Base-by-base conservation (phyloP, 2,113 vertebrate species). In the Cephalopholis sonnerati region DNA sequence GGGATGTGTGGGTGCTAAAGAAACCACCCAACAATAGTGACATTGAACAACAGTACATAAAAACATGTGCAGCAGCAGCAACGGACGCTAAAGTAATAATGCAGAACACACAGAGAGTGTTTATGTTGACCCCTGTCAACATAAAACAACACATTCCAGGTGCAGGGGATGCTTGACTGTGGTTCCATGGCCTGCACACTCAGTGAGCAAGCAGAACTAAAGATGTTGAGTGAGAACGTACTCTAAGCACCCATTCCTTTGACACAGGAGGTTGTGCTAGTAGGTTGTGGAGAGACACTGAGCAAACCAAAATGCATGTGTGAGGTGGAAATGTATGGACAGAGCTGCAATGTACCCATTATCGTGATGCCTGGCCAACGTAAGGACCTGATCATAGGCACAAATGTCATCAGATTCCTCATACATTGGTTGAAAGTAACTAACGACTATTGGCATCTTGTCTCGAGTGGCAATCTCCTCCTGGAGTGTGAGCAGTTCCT, bases 141-240 rank as follows among this genome's bases (percentile, higher is more conserved):
- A 41, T 87, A n/a, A 3, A 77, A 74, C 54, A 17, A 53, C 5
- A 36, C 7, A 2, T 17, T 73, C 0, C 48, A 85, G 7, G 2
- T 87, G 2, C 61, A 58, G 3, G 69, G 75, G 3, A 82, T 83
- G 83, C 27, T 86, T 12, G 74, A 79, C 11, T 86, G 79, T 3
- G 79, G 85, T 2, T 90, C 88, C 0, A 85, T 87, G 79, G 79
- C 88, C 1, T 87, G 79, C 1, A 87, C 65, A 7, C 15, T 87
- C 4, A 84, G 78, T 20, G 53, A 79, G 10, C 2, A 54, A 36
- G 50, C 57, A 41, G 27, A 59, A 6, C 17, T n/a, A n/a, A n/a
- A 17, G 27, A 10, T 77, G 22, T 8, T 51, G 9, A 76, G 10
- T 16, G 48, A 24, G 4, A 32, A 13, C 4, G 1, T 27, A 25